Evolutionary conservation across 1,140 invertebrate species (phyloP).

Genomic region (Chrysomallon squamiferum): DNA sequence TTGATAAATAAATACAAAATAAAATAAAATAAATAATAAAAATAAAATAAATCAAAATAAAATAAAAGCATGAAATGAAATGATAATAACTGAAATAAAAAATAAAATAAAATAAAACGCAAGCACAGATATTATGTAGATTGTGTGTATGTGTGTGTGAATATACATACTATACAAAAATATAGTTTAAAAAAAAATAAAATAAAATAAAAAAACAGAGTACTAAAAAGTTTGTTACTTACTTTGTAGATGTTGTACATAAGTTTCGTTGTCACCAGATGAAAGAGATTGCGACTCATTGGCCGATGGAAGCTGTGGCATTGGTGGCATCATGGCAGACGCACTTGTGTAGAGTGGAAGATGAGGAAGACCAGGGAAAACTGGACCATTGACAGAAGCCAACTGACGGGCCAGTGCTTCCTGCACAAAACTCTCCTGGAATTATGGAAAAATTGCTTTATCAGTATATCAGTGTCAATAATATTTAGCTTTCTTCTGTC

Average conservation of each 20-base stretch:
- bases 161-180: no score
- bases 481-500: no score
- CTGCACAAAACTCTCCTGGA: conserved; percentile 57
- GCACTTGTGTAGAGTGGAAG: conserved; percentile 52
- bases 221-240: no score
- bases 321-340: conserved; percentile 33
- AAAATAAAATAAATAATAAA: no score
- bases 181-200: no score
- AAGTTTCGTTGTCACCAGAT: conserved; percentile 36
- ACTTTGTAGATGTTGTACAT: conserved; percentile 58
- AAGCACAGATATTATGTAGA: not conserved
- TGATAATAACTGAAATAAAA: not conserved
- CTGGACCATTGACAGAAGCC: conserved; percentile 41
- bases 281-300: conserved; percentile 14
- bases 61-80: not conserved
- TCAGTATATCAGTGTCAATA: no score
- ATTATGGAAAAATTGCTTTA: not conserved
- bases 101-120: not conserved
- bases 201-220: no score
- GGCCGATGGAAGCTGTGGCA: conserved; percentile 51
- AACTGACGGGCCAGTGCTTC: conserved; percentile 54
- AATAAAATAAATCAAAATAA: no score
- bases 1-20: no score
- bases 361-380: conserved; percentile 52
- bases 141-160: no score